These are phyloP conservation scores for Tetranychus cinnabarinus DNA, from an alignment of 1,140 invertebrate species.

Conservation along the genomic window DNA sequence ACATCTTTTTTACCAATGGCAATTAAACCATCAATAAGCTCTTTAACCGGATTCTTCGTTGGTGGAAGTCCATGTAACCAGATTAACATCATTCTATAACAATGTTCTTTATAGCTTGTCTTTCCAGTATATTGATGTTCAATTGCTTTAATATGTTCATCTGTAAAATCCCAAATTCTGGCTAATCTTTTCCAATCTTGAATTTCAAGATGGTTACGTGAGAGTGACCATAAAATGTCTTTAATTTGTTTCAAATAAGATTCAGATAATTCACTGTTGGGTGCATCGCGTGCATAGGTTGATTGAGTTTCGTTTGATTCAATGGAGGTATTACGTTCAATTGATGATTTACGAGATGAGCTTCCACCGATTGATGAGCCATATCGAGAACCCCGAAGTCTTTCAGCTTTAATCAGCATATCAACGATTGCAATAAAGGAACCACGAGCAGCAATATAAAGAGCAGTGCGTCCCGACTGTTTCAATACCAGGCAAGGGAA, in stretches of 20 bases:
- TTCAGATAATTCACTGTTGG: background rate
- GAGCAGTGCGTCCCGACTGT: slow-evolving; percentile 36
- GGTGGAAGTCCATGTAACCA: slow-evolving; percentile 38
- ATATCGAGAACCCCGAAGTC: slow-evolving; percentile 1
- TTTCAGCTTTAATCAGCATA: slow-evolving; percentile 48
- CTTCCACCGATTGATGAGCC: background rate
- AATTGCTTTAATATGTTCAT: slow-evolving; percentile 43
- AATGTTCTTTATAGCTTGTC: slow-evolving; percentile 47
- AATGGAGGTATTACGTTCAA: background rate
- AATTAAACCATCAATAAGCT: slow-evolving; percentile 36
- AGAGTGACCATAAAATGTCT: slow-evolving; percentile 35
- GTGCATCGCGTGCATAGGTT: background rate
- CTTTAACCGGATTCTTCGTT: slow-evolving; percentile 33
- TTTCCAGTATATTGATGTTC: slow-evolving; percentile 51
- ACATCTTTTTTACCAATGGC: slow-evolving; percentile 32
- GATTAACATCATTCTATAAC: slow-evolving; percentile 40
- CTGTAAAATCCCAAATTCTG: slow-evolving; percentile 40
- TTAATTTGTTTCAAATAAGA: slow-evolving; percentile 18
- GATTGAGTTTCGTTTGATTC: slow-evolving; percentile 1
- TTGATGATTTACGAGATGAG: background rate
- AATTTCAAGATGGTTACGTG: slow-evolving; percentile 37
- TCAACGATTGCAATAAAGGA: slow-evolving; percentile 61
- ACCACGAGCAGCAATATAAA: slow-evolving; percentile 45
- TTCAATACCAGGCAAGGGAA: background rate
- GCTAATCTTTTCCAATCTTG: slow-evolving; percentile 46